Evolutionary conservation across 2,113 vertebrate species (phyloP), one percentile per base, ranked within the genome.

Genomic region (Lophura nycthemera): DNA sequence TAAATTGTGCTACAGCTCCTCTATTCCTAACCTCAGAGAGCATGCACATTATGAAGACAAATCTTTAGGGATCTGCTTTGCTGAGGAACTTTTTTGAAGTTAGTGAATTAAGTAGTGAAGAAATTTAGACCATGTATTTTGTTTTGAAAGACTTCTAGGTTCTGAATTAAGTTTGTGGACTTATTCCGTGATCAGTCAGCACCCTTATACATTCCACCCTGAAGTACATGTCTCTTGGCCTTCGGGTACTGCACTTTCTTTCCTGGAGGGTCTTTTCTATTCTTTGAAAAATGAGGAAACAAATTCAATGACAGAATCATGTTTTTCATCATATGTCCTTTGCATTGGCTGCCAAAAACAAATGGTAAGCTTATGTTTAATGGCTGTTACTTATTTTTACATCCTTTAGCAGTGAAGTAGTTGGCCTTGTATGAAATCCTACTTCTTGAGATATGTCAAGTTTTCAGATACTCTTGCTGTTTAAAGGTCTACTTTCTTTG

Each of bases 11-110:
- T 80, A 64, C 14, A 45, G 40, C 54, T n/a, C 30, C 57, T 77
- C 80, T 78, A 18, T 86, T 83, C 60, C 78, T 88, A 86, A 45
- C 80, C 61, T 75, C 17, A n/a, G 13, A 88, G 86, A 84, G 92
- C 15, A 57, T 38, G 60, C n/a, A 4, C 1, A 0, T 71, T 74
- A 64, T 86, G 57, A 67, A 10, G 20, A 69, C 15, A 72, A 86
- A 48, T 11, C 91, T 77, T 64, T 27, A 45, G 13, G 43, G 11
- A 25, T 85, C 45, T 67, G 29, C 13, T 72, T 88, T 86, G 22
- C 65, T 40, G 40, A 78, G 70, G 38, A 71, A 61, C 88, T 83
- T 22, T 86, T 89, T 78, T 74, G 45, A 78, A 88, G 63, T 81
- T 64, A 36, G 29, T 2, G 16, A 63, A 71, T 76, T 66, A 67